These are phyloP conservation scores for Ptychadena robeensis DNA, from an alignment of 2,797 vertebrate species.

Conservation along the genomic window DNA sequence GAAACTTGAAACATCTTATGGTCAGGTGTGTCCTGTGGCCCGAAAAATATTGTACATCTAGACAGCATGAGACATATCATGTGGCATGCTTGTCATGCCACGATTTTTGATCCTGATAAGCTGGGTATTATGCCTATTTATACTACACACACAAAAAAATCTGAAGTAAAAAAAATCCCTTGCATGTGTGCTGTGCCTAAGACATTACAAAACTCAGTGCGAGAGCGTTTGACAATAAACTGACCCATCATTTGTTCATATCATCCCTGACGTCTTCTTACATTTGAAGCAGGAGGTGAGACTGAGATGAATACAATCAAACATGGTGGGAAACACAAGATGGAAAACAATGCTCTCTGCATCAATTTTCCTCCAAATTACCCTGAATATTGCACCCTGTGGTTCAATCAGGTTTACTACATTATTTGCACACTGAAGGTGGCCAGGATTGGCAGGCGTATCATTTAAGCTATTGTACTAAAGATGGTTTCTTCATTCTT, in stretches of 20 bases:
- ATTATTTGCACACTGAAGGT: slow-evolving; percentile 45
- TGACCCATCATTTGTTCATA: slow-evolving; percentile 15
- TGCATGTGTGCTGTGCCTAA: no score
- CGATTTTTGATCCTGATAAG: no score
- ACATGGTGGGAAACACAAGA: slow-evolving; percentile 17
- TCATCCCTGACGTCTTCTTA: neutral
- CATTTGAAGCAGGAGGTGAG: neutral
- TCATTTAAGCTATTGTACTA: slow-evolving; percentile 15
- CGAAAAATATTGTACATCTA: no score
- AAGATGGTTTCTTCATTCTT: neutral
- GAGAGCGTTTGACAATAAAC: neutral
- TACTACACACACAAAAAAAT: no score
- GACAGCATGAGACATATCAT: no score
- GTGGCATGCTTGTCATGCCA: no score
- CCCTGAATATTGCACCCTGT: slow-evolving; percentile 37
- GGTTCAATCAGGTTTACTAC: slow-evolving; percentile 30
- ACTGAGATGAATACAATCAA: slow-evolving; percentile 14
- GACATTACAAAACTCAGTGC: no score
- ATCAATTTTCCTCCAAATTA: slow-evolving; percentile 48
- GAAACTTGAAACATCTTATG: no score
- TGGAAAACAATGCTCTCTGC: slow-evolving; percentile 35
- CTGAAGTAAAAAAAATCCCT: no score
- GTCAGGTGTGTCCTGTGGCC: no score
- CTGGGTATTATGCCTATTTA: no score
- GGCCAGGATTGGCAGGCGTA: neutral